Base-by-base conservation (phyloP, 1,140 invertebrate genomes). In the Nymphalis io region DNA sequence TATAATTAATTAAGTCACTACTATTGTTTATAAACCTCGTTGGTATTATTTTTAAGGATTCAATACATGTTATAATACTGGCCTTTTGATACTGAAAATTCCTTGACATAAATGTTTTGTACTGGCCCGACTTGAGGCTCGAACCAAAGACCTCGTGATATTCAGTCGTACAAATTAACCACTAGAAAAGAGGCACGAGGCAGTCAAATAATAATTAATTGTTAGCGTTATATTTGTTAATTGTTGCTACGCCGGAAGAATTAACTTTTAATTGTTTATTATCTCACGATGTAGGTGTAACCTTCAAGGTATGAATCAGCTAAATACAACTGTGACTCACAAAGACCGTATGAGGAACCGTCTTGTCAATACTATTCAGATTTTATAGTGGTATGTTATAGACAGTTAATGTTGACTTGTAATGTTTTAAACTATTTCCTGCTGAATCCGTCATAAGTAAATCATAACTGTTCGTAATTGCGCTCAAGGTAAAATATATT, bases 261-360 rank as follows among this genome's bases (percentile, higher is more conserved):
- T 38, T 58, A 40, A 70, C 27, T 42, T 62, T 60, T 71, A 71
- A 70, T 67, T 60, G 68, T 51, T 65, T 60, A 61, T 46, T 61
- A 70, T 65, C 51, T 58, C 62, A 42, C 38, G 66, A 65, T 70
- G 84, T 81, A 77, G 77, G 74, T 75, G 78, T 74, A 83, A 77
- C 84, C 84, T 84, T 82, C 76, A 60, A 70, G 60, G 48, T 53
- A 70, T 84, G 81, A 86, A 73, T 85, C 83, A 87, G 75, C 60
- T 70, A 57, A 61, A 46, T 72, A 68, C 70, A 57, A 71, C 60
- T 46, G 66, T 71, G 68, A 74, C 68, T 66, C 67, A 71, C 65
- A 55, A 72, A 71, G 67, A 46, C 75, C 73, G 70, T 80, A 78
- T 73, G 78, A 68, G 77, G 79, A 70, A 67, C 62, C 63, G 16